Base-by-base conservation (phyloP, 37 sponge, comb jelly and placozoan genomes). In the Chondrilla cf. caribensis region DNA sequence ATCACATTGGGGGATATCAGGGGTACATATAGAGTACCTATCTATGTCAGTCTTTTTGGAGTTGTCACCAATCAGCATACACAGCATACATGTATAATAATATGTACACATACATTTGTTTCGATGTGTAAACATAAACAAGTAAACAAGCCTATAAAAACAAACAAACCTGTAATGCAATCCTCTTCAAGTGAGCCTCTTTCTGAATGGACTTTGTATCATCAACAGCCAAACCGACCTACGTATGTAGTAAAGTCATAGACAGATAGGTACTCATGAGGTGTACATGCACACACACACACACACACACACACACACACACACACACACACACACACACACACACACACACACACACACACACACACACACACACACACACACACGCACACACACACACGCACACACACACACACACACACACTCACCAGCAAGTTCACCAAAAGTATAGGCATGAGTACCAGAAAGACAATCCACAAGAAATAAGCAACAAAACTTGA, bases 141-240 rank as follows among this genome's bases (percentile, higher is more conserved):
- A 18, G 22, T 22, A 9, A 7, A 64, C 22, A 25, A 7, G 26
- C n/a, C n/a, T n/a, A n/a, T n/a, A n/a, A 14, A 64, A 14, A 36
- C 33, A 44, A 41, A 76, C 54, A 47, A 19, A 76, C 47, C 18
- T 35, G 22, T 15, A 98, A 83, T n/a, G 90, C 90, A 14, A 93
- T 76, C 8, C 93, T 82, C 41, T 91, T 87, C 37, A 96, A 84
- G 14, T 62, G 86, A 62, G 99, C 99, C 18, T 92, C 75, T 36
- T 93, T 86, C 39, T 91, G 94, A 33, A 94, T 92, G 7, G 85
- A 94, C 70, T 98, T 93, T 60, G 96, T 98, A 59, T 98, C 99
- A 64, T 98, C 99, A 38, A 98, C 99, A 82, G 99, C 99, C 80
- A 98, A 73, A 91, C 99, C 99, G 80, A 98, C 90, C 97, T 97